phyloP scores from a whole-genome alignment of 2,113 vertebrate species.

The Corapipo altera region DNA sequence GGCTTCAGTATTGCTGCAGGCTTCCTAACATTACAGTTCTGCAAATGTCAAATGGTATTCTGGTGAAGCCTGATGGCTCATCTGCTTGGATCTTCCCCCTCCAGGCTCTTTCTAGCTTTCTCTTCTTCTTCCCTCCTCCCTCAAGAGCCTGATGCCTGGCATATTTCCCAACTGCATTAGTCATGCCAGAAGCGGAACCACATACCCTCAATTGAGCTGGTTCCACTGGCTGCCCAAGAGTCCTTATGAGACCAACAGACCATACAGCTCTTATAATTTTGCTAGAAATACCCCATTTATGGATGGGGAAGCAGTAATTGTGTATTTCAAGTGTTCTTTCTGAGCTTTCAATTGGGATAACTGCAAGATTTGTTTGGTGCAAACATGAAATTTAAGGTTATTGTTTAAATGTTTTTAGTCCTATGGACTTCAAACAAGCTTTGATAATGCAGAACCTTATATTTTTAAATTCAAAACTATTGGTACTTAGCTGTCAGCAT shows the following conservation, averaged over 20 bases:
- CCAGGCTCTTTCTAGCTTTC: slow-evolving; percentile 4
- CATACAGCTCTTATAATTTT: slow-evolving; percentile 9
- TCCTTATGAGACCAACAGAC: neutral
- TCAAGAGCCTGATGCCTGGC: neutral
- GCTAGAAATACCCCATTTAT: neutral
- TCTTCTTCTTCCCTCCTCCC: neutral
- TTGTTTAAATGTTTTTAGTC: neutral
- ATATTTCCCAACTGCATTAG: slow-evolving; percentile 36
- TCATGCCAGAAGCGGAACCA: slow-evolving; percentile 13
- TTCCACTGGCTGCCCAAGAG: slow-evolving; percentile 22
- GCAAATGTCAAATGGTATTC: slow-evolving; percentile 32
- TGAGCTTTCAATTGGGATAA: neutral
- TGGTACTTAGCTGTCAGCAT: neutral
- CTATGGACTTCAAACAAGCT: neutral
- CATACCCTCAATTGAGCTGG: neutral
- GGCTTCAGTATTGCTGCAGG: neutral
- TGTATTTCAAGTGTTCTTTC: neutral
- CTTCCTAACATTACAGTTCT: slow-evolving; percentile 17
- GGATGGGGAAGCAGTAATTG: neutral
- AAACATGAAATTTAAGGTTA: neutral
- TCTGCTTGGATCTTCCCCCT: slow-evolving; percentile 7
- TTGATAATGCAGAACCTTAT: neutral
- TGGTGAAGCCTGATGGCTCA: neutral
- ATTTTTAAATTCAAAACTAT: neutral
- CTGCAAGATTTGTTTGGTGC: neutral